A percentile compares a stretch with the other conserved stretches of the same genome.
These are phyloP conservation scores for Xylocopa sonorina DNA, from an alignment of 1,140 invertebrate genomes.

Conservation along the genomic window DNA sequence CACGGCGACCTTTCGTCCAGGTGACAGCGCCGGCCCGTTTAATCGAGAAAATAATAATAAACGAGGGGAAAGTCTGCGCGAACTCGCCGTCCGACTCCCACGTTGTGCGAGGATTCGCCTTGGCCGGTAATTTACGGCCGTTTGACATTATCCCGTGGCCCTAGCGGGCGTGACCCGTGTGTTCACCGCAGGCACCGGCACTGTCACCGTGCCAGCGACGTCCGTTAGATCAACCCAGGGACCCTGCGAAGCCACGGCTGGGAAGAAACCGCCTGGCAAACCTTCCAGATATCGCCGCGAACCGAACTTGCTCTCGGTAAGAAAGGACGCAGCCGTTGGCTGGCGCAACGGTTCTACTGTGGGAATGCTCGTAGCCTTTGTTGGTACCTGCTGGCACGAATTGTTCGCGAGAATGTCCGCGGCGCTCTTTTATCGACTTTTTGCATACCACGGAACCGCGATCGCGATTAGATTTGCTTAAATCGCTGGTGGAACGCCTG, in stretches of 20 bases:
- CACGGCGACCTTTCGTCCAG: conserved; percentile 38
- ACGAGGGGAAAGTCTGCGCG: conserved; percentile 70
- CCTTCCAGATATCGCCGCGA: not conserved
- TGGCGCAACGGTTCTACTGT: not conserved
- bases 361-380: conserved; percentile 20
- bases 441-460: no score
- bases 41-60: conserved; percentile 73
- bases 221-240: conserved; percentile 46
- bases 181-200: conserved; percentile 55
- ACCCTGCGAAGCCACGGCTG: conserved; percentile 17
- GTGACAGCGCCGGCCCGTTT: conserved; percentile 53
- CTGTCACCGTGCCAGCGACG: conserved; percentile 52
- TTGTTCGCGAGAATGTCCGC: not conserved
- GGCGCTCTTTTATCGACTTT: not conserved
- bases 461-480: no score
- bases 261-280: conserved; percentile 4
- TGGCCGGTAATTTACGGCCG: conserved; percentile 74
- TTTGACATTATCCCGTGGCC: conserved; percentile 77
- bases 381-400: not conserved
- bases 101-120: conserved; percentile 59
- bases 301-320: conserved; percentile 19
- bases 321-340: not conserved
- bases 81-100: conserved; percentile 63
- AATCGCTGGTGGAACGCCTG: no score
- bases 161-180: conserved; percentile 74